Evolutionary conservation across 2,113 vertebrate genomes (phyloP).

Genomic region (Bos javanicus): DNA sequence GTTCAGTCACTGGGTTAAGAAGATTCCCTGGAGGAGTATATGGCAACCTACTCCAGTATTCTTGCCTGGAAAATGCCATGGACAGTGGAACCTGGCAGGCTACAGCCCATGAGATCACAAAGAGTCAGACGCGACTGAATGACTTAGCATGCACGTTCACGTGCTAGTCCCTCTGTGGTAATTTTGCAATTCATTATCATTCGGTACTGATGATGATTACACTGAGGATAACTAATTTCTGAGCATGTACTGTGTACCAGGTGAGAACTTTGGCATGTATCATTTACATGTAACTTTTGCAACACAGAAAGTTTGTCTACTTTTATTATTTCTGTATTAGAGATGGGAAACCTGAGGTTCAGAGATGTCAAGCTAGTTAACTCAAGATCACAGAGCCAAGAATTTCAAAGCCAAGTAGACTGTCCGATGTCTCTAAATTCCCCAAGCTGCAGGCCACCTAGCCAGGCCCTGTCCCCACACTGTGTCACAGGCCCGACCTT

Average conservation of each 20-base stretch:
- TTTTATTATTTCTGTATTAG: background rate
- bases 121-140: background rate
- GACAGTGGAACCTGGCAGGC: background rate
- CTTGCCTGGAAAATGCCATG: background rate
- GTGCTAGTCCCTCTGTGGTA: background rate
- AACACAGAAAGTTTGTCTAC: background rate
- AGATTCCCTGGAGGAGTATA: background rate
- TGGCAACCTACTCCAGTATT: background rate
- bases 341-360: background rate
- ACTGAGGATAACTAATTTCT: background rate
- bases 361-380: background rate
- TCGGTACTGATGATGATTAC: background rate
- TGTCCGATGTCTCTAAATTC: background rate
- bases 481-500: fast-evolving
- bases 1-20: background rate
- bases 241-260: background rate
- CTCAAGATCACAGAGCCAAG: background rate
- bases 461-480: fast-evolving
- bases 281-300: background rate
- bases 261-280: background rate
- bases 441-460: background rate
- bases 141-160: background rate
- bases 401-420: background rate
- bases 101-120: background rate
- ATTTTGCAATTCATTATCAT: background rate